A percentile compares a stretch with the other conserved stretches of the same genome.
These are phyloP conservation scores for Zeuzera pyrina DNA, from an alignment of 2,888 invertebrate species.

Conservation along the genomic window DNA sequence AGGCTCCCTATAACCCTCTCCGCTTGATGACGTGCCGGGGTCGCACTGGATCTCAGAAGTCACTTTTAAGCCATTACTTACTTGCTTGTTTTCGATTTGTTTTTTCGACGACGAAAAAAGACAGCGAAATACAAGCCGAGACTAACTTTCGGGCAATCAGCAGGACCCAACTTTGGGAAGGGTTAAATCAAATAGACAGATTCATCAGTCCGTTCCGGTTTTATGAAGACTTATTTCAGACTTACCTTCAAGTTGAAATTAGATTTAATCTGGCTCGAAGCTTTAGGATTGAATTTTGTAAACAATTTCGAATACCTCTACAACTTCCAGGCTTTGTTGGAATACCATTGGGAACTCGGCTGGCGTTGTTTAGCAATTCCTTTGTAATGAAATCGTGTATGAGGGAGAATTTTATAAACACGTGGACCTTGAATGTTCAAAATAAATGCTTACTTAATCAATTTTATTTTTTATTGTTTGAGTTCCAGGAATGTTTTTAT, in stretches of 20 bases:
- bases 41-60: slow-evolving; percentile 42
- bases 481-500: too few relatives aligned
- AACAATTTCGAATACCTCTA: slow-evolving; percentile 71
- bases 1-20: too few relatives aligned
- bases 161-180: slow-evolving; percentile 57
- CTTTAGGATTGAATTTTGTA: slow-evolving; percentile 73
- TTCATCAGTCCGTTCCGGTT: slow-evolving; percentile 50
- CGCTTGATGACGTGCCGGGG: slow-evolving; percentile 21
- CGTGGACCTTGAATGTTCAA: too few relatives aligned
- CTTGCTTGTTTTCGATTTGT: slow-evolving; percentile 66
- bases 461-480: too few relatives aligned
- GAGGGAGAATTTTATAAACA: slow-evolving; percentile 54
- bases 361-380: slow-evolving; percentile 66
- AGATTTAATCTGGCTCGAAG: slow-evolving; percentile 72
- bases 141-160: slow-evolving; percentile 70
- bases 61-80: slow-evolving; percentile 62
- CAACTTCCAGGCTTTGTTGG: slow-evolving; percentile 69
- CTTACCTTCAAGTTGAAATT: slow-evolving; percentile 73
- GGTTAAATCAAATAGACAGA: slow-evolving; percentile 66
- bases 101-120: slow-evolving; percentile 55
- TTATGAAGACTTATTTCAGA: slow-evolving; percentile 73
- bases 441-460: slow-evolving; percentile 53
- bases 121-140: slow-evolving; percentile 49
- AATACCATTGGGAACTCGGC: slow-evolving; percentile 67
- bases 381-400: slow-evolving; percentile 64